These are phyloP conservation scores for Sebastes diaconus DNA, from an alignment of 2,797 vertebrate genomes.

Conservation along the genomic window DNA sequence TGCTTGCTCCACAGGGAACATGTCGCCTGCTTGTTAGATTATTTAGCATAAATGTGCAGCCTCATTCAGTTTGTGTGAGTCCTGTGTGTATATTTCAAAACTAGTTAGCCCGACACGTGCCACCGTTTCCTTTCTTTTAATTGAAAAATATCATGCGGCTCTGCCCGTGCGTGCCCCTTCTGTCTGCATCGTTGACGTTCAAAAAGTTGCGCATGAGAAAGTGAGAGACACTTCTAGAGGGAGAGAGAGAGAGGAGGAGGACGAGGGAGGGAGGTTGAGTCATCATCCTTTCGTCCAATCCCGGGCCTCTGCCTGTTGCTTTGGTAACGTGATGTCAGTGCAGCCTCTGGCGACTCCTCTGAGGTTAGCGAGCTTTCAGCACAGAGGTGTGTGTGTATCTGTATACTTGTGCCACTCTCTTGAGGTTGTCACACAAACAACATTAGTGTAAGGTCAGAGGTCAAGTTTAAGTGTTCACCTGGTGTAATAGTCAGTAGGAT, in stretches of 20 bases:
- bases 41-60: not conserved
- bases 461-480: not conserved
- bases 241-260: slow-evolving; percentile 24
- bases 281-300: slow-evolving; percentile 71
- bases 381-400: slow-evolving; percentile 39
- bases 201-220: slow-evolving; percentile 62
- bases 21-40: not conserved
- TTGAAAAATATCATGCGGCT: slow-evolving; percentile 2
- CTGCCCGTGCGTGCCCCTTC: not conserved
- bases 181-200: slow-evolving; percentile 36
- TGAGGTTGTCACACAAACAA: slow-evolving; percentile 2
- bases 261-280: slow-evolving; percentile 69
- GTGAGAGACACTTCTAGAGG: slow-evolving; percentile 47
- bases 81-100: slow-evolving; percentile 7
- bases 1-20: not conserved
- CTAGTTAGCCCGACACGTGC: not conserved
- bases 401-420: not conserved
- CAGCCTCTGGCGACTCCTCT: slow-evolving; percentile 68
- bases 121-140: not conserved
- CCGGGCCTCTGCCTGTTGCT: slow-evolving; percentile 73
- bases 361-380: slow-evolving; percentile 54
- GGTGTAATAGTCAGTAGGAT: not conserved
- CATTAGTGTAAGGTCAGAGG: slow-evolving; percentile 5
- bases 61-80: not conserved
- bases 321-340: slow-evolving; percentile 79